Evolutionary conservation across 2,888 invertebrate genomes (phyloP).

Genomic region (Apodemia arnacis): DNA sequence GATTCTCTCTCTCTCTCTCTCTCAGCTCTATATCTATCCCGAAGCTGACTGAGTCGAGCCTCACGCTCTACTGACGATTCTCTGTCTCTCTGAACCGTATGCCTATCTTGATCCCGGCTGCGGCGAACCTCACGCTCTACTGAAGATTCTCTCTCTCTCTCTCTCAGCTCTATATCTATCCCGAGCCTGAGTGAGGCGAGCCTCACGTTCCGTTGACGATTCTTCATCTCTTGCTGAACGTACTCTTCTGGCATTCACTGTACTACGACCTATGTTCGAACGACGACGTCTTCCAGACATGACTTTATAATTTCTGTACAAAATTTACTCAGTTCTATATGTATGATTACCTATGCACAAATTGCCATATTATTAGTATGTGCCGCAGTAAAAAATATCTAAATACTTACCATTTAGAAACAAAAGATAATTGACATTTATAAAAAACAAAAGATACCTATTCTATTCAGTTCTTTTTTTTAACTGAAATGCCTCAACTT

Average conservation of each 20-base stretch:
- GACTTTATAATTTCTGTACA: constrained; percentile 30
- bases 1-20: constrained; percentile 49
- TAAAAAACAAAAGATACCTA: constrained; percentile 10
- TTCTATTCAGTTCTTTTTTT: background rate
- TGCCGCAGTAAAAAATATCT: constrained; percentile 4
- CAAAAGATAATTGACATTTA: too few species aligned
- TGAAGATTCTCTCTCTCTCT: constrained; percentile 56
- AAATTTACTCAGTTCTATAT: constrained; percentile 29
- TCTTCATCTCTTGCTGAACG: constrained; percentile 71
- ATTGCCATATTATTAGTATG: constrained; percentile 4
- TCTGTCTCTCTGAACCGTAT: constrained; percentile 50
- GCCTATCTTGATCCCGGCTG: constrained; percentile 51
- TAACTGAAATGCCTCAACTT: background rate
- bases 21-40: constrained; percentile 5
- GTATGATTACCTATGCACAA: background rate
- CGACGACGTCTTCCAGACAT: constrained; percentile 33
- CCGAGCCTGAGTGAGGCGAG: constrained; percentile 62
- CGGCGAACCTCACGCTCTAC: constrained; percentile 60
- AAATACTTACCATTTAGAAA: background rate
- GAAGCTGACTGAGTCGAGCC: constrained; percentile 64
- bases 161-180: background rate
- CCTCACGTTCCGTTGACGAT: constrained; percentile 50
- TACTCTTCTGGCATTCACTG: constrained; percentile 63
- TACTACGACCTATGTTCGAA: constrained; percentile 44
- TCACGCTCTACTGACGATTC: constrained; percentile 56